phyloP scores from a whole-genome alignment of 2,888 invertebrate genomes.

The Phortica magna region DNA sequence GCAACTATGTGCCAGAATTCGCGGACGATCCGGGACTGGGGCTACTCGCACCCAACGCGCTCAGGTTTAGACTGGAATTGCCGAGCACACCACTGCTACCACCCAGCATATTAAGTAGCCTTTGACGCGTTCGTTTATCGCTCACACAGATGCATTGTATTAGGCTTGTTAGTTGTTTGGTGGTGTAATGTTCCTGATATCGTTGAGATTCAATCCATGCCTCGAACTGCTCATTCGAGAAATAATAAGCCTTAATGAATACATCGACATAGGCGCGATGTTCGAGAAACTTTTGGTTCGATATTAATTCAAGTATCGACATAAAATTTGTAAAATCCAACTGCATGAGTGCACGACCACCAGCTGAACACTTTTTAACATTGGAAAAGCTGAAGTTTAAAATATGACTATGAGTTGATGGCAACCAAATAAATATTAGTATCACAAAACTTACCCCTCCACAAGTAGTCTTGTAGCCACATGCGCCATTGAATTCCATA shows the following conservation, averaged over 20 bases:
- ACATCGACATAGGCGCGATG: conserved; percentile 94
- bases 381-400: conserved; percentile 83
- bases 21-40: neutral
- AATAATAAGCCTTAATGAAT: conserved; percentile 97
- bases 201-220: conserved; percentile 91
- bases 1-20: conserved; percentile 20
- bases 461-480: conserved; percentile 92
- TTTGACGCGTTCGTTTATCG: conserved; percentile 91
- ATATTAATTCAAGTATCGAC: conserved; percentile 92
- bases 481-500: conserved; percentile 94
- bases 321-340: conserved; percentile 97
- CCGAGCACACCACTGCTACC: conserved; percentile 47
- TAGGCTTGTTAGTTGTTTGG: conserved; percentile 90
- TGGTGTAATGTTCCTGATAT: conserved; percentile 92
- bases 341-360: conserved; percentile 98
- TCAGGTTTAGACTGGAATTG: conserved; percentile 55
- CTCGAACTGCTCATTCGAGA: conserved; percentile 92
- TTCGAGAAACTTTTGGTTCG: conserved; percentile 90
- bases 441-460: conserved; percentile 83
- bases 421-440: no score
- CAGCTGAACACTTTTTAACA: conserved; percentile 96
- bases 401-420: neutral
- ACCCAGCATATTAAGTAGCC: conserved; percentile 86
- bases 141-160: conserved; percentile 92
- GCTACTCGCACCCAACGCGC: conserved; percentile 37